phyloP scores from a whole-genome alignment of 2,113 vertebrate species.

The Sylvilagus bachmani region DNA sequence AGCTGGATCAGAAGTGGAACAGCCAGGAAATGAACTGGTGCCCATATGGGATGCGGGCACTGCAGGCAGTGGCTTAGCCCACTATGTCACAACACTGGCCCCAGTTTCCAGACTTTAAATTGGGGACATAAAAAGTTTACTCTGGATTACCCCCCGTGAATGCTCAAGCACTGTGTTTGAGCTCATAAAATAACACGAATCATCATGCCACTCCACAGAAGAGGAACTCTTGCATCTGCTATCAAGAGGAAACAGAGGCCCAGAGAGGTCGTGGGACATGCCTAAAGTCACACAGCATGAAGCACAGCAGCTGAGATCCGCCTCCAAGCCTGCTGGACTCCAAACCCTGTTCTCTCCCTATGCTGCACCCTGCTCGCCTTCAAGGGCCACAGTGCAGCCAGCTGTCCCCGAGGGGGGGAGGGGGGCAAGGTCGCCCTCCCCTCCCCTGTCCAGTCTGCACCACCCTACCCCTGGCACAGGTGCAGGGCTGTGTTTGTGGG shows the following conservation, averaged over 20 bases:
- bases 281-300: not conserved
- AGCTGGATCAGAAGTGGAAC: too few species aligned
- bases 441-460: not conserved
- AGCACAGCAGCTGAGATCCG: not conserved
- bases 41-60: too few species aligned
- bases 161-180: not conserved
- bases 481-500: not conserved
- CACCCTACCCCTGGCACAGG: not conserved
- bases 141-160: not conserved
- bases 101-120: not conserved
- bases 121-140: not conserved
- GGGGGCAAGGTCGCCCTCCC: not conserved
- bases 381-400: not conserved
- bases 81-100: too few species aligned
- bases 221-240: not conserved
- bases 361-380: not conserved
- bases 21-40: too few species aligned
- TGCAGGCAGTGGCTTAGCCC: too few species aligned
- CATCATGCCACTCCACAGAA: not conserved
- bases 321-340: not conserved
- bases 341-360: not conserved
- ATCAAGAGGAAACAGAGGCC: not conserved
- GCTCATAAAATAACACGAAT: not conserved
- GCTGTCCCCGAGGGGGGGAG: rapidly evolving
- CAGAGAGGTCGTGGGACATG: not conserved